Evolutionary conservation across 2,797 vertebrate genomes (phyloP).

Genomic region (Centropyge bicolor): DNA sequence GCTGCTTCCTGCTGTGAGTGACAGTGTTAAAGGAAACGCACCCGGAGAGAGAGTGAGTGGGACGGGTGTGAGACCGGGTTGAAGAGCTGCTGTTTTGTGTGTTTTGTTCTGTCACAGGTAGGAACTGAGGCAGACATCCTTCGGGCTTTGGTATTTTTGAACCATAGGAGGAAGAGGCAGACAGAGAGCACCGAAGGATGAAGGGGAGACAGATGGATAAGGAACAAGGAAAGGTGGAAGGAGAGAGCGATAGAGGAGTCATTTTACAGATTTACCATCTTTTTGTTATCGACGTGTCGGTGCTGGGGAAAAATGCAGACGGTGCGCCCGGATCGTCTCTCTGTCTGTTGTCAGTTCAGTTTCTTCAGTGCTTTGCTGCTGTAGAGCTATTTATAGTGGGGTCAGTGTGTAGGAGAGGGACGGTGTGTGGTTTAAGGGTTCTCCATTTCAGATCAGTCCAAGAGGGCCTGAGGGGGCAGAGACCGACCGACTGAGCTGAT

Average conservation of each 20-base stretch:
- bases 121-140: constrained; percentile 52
- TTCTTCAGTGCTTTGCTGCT: constrained; percentile 35
- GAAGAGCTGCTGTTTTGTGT: constrained; percentile 46
- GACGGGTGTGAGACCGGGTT: constrained; percentile 20
- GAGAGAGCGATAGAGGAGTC: constrained; percentile 14
- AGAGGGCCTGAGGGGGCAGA: constrained; percentile 13
- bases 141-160: constrained; percentile 47
- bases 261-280: constrained; percentile 49
- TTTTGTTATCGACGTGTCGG: constrained; percentile 39
- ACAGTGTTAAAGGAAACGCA: constrained; percentile 55
- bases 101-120: constrained; percentile 49
- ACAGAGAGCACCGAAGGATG: not conserved
- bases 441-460: constrained; percentile 49
- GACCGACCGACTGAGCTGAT: constrained; percentile 9
- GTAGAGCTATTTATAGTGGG: constrained; percentile 71
- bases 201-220: constrained; percentile 8
- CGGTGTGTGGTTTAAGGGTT: constrained; percentile 48
- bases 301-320: constrained; percentile 32
- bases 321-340: constrained; percentile 31
- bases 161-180: constrained; percentile 17
- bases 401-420: constrained; percentile 55
- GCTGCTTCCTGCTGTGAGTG: constrained; percentile 43
- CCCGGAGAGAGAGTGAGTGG: constrained; percentile 34
- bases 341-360: constrained; percentile 23
- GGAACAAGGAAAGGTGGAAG: constrained; percentile 19